phyloP scores from a whole-genome alignment of 1,140 invertebrate species.

The Phenacoccus solenopsis region DNA sequence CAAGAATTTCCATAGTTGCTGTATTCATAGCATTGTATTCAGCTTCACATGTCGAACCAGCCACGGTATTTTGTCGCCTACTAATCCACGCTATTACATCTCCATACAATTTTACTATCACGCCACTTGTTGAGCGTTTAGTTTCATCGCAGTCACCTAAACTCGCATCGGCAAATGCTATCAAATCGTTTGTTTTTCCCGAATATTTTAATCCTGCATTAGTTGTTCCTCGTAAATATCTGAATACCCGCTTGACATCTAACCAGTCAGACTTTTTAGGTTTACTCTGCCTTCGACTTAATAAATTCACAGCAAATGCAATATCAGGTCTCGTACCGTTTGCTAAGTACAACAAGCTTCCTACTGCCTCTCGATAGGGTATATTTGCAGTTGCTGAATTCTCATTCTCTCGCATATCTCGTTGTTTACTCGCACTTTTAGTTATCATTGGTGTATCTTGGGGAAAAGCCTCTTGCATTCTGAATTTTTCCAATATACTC shows the following conservation, averaged over 20 bases:
- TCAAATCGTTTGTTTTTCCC: constrained; percentile 19
- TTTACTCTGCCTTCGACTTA: constrained; percentile 27
- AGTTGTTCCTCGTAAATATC: constrained; percentile 28
- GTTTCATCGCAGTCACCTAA: constrained; percentile 26
- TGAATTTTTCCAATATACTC: constrained; percentile 32
- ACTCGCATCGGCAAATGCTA: constrained; percentile 23
- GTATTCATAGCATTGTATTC: constrained; percentile 28
- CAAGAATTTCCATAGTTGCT: constrained; percentile 24
- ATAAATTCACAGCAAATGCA: constrained; percentile 29
- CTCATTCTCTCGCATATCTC: no score
- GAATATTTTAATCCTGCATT: constrained; percentile 19
- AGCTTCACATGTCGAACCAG: constrained; percentile 27
- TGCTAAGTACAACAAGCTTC: constrained; percentile 32
- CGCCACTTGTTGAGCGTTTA: constrained; percentile 27
- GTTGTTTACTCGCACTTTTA: constrained; percentile 19
- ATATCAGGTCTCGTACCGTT: constrained; percentile 34
- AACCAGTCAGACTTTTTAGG: constrained; percentile 24
- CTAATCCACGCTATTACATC: constrained; percentile 25
- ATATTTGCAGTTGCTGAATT: no score
- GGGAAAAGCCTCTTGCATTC: constrained; percentile 31
- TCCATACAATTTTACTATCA: constrained; percentile 23
- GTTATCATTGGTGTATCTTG: constrained; percentile 34
- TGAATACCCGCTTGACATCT: constrained; percentile 28
- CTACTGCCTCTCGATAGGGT: constrained; percentile 31
- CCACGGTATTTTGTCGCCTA: constrained; percentile 25